Evolutionary conservation across 1,140 invertebrate genomes (phyloP).

Genomic region (Aphelenchoides fujianensis): DNA sequence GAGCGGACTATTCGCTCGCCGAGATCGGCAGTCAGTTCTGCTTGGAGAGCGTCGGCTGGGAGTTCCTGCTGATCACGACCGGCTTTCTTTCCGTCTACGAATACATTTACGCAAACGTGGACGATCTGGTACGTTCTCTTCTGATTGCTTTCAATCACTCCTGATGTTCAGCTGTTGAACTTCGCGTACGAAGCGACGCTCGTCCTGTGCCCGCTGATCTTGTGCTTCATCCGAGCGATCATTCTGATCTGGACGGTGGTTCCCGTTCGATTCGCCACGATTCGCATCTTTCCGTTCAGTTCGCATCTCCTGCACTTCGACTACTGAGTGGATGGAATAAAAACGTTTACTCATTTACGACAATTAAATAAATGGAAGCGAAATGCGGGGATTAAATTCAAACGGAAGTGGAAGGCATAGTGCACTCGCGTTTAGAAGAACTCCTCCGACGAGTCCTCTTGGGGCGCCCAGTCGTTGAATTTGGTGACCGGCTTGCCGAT

Average conservation of each 20-base stretch:
- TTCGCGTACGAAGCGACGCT: slow-evolving; percentile 22
- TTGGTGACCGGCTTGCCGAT: not conserved
- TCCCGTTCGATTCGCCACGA: slow-evolving; percentile 18
- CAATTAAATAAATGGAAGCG: no score
- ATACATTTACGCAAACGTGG: slow-evolving; percentile 7
- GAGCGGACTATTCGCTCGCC: not conserved
- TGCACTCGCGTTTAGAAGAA: no score
- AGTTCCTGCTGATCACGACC: not conserved
- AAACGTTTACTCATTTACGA: not conserved
- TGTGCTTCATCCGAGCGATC: slow-evolving; percentile 17
- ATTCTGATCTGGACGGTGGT: slow-evolving; percentile 19
- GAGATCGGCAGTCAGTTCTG: not conserved
- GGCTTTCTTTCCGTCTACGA: not conserved
- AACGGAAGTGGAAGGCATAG: not conserved
- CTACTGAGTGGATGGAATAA: slow-evolving; percentile 8
- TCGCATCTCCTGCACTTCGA: slow-evolving; percentile 10
- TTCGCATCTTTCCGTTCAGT: slow-evolving; percentile 14
- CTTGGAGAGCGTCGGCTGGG: not conserved
- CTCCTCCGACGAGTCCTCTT: not conserved
- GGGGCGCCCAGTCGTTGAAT: not conserved
- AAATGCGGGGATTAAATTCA: no score
- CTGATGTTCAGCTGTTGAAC: slow-evolving; percentile 16
- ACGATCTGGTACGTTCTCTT: no score
- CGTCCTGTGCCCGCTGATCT: slow-evolving; percentile 18
- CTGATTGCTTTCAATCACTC: no score